A percentile compares a stretch with the other conserved stretches of the same genome.
Conservation (phyloP, 92 coral and sea anemone species). For the Zoanthus sociatus region DNA sequence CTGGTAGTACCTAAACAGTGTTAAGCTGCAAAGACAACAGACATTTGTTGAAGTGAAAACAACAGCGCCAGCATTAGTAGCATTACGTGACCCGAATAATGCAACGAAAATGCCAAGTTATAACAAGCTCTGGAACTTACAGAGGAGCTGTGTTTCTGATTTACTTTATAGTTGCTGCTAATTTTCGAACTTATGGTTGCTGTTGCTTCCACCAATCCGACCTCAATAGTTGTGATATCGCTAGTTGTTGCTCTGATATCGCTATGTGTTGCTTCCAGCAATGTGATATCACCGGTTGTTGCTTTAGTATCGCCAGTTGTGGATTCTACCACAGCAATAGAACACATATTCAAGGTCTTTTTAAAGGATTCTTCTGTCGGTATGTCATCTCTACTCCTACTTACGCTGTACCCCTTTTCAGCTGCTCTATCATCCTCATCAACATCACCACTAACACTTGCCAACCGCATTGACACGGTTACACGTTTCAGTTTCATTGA, state of each 20-base stretch:
- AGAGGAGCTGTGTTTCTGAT: neutral
- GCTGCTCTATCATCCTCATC: neutral
- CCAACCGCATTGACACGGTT: slow-evolving; percentile 10
- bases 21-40: no score
- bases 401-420: neutral
- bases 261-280: neutral
- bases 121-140: neutral
- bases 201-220: neutral
- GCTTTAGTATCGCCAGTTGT: no score
- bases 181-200: neutral
- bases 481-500: neutral
- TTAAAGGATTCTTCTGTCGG: neutral
- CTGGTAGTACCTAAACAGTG: no score
- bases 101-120: neutral
- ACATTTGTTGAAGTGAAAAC: neutral
- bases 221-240: neutral
- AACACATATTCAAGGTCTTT: neutral
- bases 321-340: no score
- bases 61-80: neutral
- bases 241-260: neutral
- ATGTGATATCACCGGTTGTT: no score
- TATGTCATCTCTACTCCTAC: neutral
- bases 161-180: neutral
- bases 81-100: neutral
- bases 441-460: neutral